These are phyloP conservation scores for Aptenodytes forsteri DNA, from an alignment of 2,113 vertebrate species.

Conservation along the genomic window DNA sequence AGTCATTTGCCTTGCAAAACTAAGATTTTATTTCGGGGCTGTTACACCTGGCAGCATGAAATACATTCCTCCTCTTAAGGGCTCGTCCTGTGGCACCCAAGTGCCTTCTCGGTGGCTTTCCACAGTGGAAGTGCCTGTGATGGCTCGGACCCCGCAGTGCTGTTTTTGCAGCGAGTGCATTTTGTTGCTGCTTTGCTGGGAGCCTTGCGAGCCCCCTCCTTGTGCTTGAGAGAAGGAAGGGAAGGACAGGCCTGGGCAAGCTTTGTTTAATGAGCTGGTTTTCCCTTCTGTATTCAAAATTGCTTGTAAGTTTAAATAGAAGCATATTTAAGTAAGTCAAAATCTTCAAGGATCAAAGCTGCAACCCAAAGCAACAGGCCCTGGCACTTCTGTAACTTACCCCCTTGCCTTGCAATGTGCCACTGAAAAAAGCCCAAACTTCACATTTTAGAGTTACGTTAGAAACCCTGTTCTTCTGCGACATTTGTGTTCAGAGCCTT, in stretches of 20 bases:
- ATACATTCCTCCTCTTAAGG: background rate
- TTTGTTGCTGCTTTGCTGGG: background rate
- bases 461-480: background rate
- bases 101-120: background rate
- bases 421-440: background rate
- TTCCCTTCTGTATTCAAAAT: background rate
- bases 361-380: background rate
- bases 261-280: background rate
- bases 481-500: background rate
- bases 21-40: background rate
- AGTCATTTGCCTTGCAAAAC: background rate
- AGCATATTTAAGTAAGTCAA: background rate
- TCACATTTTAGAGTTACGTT: rapidly evolving
- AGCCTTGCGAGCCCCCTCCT: background rate
- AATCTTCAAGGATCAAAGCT: background rate
- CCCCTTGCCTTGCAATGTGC: background rate
- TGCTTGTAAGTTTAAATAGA: background rate
- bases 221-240: background rate
- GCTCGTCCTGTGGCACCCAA: rapidly evolving
- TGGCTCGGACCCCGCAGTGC: rapidly evolving
- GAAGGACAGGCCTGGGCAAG: background rate
- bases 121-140: rapidly evolving
- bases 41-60: background rate
- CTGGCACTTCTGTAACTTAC: background rate
- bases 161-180: rapidly evolving